Evolutionary conservation across 2,113 vertebrate species (phyloP), one percentile per base, ranked within the genome.

Genomic region (Hydropotes inermis): DNA sequence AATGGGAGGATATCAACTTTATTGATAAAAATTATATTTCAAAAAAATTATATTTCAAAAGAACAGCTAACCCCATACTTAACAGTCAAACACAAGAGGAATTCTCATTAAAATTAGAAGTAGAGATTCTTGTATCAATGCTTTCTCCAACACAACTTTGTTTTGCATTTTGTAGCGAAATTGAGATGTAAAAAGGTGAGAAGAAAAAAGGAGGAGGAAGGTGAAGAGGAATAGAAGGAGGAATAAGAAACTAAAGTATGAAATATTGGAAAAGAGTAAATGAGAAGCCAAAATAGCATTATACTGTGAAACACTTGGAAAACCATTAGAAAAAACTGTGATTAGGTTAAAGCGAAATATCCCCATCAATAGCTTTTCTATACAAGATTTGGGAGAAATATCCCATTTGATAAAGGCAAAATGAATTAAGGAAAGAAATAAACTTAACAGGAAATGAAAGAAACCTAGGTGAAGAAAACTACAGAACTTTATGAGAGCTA

Each of bases 31-130:
- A 70, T 19, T 78, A 10, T 50, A 52, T 91, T 91, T 94, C 43
- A 25, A 92, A 96, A 92, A 60, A 85, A 70, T 15, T 78, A 10
- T 50, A 52, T 91, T 91, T 94, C 43, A 27, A 92, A 96, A 92
- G 57, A 96, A 94, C 30, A 92, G 67, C 16, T 67, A 89, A 54
- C n/a, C 1, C 23, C 27, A 58, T 60, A 58, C 43, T 61, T 36
- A 70, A 64, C n/a, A 47, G 70, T 23, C 83, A 60, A 81, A 64
- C 67, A 14, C 28, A 81, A 70, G 54, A 89, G 30, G 27, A 54
- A 60, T 78, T 54, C 25, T 81, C 25, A 14, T 70, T 85, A 70
- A 30, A 89, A 64, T 89, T 39, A 94, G 8, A 88, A 84, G 28
- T 4, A 16, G 60, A 91, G 6, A 88, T 67, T 79, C 50, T 88